Evolutionary conservation across 2,113 vertebrate genomes (phyloP).

Genomic region (Ophiodon elongatus): DNA sequence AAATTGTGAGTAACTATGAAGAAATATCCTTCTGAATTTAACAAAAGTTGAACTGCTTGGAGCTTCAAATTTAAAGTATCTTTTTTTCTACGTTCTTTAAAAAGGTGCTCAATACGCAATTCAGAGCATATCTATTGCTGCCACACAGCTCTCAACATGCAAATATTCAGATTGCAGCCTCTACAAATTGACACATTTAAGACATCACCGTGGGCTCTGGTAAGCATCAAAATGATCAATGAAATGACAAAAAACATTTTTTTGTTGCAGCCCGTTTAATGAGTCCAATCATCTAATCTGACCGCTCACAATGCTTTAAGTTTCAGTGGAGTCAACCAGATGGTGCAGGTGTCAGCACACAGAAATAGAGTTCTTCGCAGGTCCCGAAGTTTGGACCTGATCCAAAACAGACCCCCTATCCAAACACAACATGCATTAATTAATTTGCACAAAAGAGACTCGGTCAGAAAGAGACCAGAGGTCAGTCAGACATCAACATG

Average conservation of each 20-base stretch:
- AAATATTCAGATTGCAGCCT: neutral
- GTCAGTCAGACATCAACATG: neutral
- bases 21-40: neutral
- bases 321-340: neutral
- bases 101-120: no score
- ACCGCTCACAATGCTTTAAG: neutral
- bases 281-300: neutral
- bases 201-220: neutral
- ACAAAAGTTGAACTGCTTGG: no score
- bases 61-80: neutral
- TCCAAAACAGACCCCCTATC: neutral
- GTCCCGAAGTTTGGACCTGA: neutral
- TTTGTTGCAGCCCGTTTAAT: neutral
- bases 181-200: neutral
- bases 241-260: neutral
- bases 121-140: no score
- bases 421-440: neutral
- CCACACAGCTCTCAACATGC: neutral
- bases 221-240: neutral
- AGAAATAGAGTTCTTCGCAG: neutral
- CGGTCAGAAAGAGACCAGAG: neutral
- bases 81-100: no score
- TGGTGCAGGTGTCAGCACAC: neutral
- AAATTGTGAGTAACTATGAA: neutral
- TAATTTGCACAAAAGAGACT: neutral